These are phyloP conservation scores for Patella ulyssiponensis DNA, from an alignment of 2,888 invertebrate genomes.

Conservation along the genomic window DNA sequence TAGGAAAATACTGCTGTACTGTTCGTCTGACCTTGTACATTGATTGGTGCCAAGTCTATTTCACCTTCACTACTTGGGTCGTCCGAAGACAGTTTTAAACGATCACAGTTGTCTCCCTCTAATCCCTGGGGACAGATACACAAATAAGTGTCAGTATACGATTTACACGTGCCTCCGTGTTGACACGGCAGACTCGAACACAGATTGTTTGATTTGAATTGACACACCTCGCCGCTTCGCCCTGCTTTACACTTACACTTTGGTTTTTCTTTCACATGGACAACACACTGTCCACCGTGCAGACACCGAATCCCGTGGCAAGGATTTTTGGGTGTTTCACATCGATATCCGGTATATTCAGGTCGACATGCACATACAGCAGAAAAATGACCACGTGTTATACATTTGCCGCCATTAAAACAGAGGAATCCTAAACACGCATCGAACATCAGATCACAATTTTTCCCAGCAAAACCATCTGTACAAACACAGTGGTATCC, in stretches of 20 bases:
- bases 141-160: conserved; percentile 41
- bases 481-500: conserved; percentile 42
- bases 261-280: conserved; percentile 35
- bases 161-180: conserved; percentile 51
- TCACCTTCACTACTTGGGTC: not conserved
- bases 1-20: too few species aligned
- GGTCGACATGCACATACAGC: conserved; percentile 43
- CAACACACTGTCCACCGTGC: conserved; percentile 40
- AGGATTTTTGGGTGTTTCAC: conserved; percentile 46
- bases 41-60: too few species aligned
- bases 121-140: conserved; percentile 48
- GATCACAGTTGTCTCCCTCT: conserved; percentile 45
- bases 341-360: conserved; percentile 47
- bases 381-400: conserved; percentile 25
- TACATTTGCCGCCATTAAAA: conserved; percentile 48
- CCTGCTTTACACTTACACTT: conserved; percentile 42
- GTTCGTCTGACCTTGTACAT: too few species aligned
- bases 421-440: conserved; percentile 45
- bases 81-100: conserved; percentile 27
- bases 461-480: conserved; percentile 34
- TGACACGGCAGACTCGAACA: conserved; percentile 47
- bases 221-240: conserved; percentile 38
- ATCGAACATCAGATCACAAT: conserved; percentile 42
- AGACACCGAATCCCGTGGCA: conserved; percentile 39
- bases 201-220: conserved; percentile 35